Conservation (phyloP, 2,797 vertebrate species). For the Amazona ochrocephala region DNA sequence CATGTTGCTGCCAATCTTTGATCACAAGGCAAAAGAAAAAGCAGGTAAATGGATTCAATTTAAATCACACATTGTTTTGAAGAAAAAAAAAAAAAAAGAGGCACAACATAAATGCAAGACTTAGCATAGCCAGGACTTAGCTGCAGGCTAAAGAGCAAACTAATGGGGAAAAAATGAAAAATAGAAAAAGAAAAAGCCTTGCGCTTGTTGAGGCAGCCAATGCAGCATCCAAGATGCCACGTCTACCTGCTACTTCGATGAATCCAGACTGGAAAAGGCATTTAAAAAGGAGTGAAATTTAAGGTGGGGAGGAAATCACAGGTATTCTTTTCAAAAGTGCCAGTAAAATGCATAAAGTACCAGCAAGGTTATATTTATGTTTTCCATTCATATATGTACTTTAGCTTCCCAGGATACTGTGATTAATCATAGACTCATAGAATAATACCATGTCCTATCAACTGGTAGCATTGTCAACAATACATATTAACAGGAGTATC, state of each 20-base stretch:
- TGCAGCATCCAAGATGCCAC: not conserved
- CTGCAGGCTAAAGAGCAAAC: not conserved
- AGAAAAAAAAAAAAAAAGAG: not conserved
- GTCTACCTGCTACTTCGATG: not conserved
- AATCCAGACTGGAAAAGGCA: not conserved
- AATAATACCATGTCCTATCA: not conserved
- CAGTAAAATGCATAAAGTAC: not conserved
- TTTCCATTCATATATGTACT: not conserved
- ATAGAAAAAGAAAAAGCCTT: not conserved
- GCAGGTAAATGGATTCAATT: not conserved
- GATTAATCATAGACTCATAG: not conserved
- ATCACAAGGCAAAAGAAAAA: not conserved
- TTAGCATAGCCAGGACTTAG: not conserved
- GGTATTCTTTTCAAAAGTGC: not conserved
- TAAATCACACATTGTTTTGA: not conserved
- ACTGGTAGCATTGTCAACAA: rapidly evolving
- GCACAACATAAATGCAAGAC: not conserved
- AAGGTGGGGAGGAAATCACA: not conserved
- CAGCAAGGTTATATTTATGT: not conserved
- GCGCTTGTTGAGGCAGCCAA: not conserved
- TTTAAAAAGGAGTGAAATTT: not conserved
- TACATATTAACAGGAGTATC: not conserved
- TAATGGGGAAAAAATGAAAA: no score
- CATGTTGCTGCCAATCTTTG: rapidly evolving
- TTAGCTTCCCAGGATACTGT: not conserved